Evolutionary conservation across 2,113 vertebrate species (phyloP).

Genomic region (Oxyruncus cristatus): DNA sequence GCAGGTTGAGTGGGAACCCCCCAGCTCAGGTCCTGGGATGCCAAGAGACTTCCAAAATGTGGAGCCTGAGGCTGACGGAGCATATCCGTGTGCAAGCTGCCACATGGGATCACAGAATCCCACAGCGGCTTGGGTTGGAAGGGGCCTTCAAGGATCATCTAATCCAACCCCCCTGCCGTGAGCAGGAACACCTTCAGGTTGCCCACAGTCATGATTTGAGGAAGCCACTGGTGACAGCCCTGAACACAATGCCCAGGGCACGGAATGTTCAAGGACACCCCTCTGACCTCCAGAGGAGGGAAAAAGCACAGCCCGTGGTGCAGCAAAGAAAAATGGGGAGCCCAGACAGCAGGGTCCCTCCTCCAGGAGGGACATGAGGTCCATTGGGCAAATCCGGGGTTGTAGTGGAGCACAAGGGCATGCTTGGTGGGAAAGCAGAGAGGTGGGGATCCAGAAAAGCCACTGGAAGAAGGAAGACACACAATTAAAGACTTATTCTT

Average conservation of each 20-base stretch:
- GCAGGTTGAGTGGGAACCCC: not conserved
- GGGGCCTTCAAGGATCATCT: not conserved
- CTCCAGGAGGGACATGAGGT: not conserved
- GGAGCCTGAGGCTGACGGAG: rapidly evolving
- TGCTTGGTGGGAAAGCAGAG: not conserved
- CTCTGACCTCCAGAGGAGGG: not conserved
- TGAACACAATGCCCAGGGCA: rapidly evolving
- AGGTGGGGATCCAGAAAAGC: not conserved
- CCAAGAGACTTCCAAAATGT: rapidly evolving
- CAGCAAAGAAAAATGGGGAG: not conserved
- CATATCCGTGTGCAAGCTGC: not conserved
- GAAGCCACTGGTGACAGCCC: not conserved
- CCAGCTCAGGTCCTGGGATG: not conserved
- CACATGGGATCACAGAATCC: too few relatives aligned
- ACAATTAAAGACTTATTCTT: not conserved
- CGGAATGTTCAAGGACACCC: not conserved
- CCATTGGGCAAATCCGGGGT: not conserved
- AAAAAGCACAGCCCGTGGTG: not conserved
- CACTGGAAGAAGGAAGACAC: not conserved
- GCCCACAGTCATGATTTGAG: not conserved
- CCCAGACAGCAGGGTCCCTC: not conserved
- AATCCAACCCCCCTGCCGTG: not conserved
- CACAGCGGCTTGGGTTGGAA: not conserved
- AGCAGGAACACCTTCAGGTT: not conserved
- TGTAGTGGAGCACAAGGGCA: not conserved